phyloP scores from a whole-genome alignment of 1,140 invertebrate species.

The Arion vulgaris region DNA sequence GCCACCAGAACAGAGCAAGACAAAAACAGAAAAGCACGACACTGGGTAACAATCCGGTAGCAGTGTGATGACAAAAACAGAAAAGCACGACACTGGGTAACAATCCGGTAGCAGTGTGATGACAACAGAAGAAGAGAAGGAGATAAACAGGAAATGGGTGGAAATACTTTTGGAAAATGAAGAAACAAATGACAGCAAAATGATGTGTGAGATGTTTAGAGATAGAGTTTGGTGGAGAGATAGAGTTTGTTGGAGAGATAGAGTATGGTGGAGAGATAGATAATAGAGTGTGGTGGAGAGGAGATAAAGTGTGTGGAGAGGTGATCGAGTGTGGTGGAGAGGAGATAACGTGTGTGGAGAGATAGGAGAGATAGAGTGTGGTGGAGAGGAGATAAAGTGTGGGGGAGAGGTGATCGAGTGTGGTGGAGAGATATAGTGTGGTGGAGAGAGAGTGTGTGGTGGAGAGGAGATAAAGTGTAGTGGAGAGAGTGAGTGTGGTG shows the following conservation, averaged over 20 bases:
- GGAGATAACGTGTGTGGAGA: not conserved
- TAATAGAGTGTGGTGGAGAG: not conserved
- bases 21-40: too few species aligned
- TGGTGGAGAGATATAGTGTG: not conserved
- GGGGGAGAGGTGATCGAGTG: not conserved
- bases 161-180: too few species aligned
- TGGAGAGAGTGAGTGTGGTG: not conserved
- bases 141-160: too few species aligned
- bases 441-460: not conserved
- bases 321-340: not conserved
- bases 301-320: not conserved
- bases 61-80: too few species aligned
- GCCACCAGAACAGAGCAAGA: too few species aligned
- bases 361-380: not conserved
- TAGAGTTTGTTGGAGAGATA: not conserved
- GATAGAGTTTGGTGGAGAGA: too few species aligned
- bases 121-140: too few species aligned
- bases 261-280: not conserved
- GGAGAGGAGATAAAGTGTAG: not conserved
- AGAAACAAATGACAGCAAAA: too few species aligned
- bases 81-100: too few species aligned
- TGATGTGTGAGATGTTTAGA: too few species aligned
- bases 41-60: too few species aligned
- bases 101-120: too few species aligned
- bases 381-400: constrained; percentile 4